phyloP scores from a whole-genome alignment of 2,797 vertebrate genomes.

The Merluccius polli region DNA sequence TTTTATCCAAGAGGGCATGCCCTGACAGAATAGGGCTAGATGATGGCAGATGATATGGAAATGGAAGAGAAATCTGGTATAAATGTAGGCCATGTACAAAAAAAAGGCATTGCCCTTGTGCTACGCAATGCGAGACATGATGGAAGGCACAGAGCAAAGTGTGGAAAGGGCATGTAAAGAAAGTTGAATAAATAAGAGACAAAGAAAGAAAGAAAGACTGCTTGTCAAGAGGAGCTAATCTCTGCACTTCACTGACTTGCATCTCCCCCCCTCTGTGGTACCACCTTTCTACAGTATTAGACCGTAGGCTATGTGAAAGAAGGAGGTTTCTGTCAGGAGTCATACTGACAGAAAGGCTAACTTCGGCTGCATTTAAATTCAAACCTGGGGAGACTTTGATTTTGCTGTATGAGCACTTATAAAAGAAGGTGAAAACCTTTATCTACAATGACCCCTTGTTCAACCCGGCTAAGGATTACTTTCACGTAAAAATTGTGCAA shows the following conservation, averaged over 20 bases:
- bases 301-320: conserved; percentile 32
- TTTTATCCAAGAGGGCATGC: conserved; percentile 53
- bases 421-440: neutral
- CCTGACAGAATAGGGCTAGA: conserved; percentile 56
- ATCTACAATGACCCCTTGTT: neutral
- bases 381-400: neutral
- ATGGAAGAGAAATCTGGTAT: conserved; percentile 52
- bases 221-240: too few relatives aligned
- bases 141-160: conserved; percentile 6
- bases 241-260: conserved; percentile 35
- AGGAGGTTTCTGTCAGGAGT: conserved; percentile 23
- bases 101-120: conserved; percentile 28
- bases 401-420: neutral
- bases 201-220: neutral
- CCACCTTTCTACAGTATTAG: conserved; percentile 38
- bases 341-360: neutral
- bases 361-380: neutral
- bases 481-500: neutral
- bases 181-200: neutral
- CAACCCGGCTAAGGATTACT: neutral
- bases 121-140: conserved; percentile 12
- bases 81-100: conserved; percentile 43
- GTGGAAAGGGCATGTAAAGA: neutral
- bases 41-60: conserved; percentile 54
- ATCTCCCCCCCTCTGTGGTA: conserved; percentile 32